Percentiles rank a stretch among this genome's conserved stretches.
Evolutionary conservation across 2,888 invertebrate genomes (phyloP).

Genomic region (Volucella zonaria): DNA sequence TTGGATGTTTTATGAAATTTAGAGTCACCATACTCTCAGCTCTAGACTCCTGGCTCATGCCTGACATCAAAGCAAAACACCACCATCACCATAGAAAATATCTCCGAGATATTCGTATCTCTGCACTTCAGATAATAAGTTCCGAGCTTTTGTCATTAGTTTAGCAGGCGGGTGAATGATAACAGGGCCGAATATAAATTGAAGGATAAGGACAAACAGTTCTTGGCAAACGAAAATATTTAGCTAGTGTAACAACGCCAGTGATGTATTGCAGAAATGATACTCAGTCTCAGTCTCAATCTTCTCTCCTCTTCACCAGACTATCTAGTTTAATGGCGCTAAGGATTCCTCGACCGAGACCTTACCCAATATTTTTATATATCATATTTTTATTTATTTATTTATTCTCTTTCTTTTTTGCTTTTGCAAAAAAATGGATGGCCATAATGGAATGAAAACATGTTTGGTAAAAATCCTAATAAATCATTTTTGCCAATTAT

Average conservation of each 20-base stretch:
- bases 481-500: slow-evolving; percentile 72
- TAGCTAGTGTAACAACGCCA: slow-evolving; percentile 31
- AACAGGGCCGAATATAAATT: slow-evolving; percentile 49
- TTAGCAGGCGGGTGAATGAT: slow-evolving; percentile 35
- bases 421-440: neutral
- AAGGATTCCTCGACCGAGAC: slow-evolving; percentile 48
- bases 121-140: slow-evolving; percentile 56
- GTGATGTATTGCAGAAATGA: slow-evolving; percentile 52
- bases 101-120: slow-evolving; percentile 10
- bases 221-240: slow-evolving; percentile 55
- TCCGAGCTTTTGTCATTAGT: slow-evolving; percentile 44
- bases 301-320: neutral
- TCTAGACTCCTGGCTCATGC: neutral
- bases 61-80: neutral
- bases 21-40: slow-evolving; percentile 9
- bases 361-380: slow-evolving; percentile 28
- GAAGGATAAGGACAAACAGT: slow-evolving; percentile 54
- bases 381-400: slow-evolving; percentile 10
- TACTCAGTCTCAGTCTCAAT: slow-evolving; percentile 1
- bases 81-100: slow-evolving; percentile 22
- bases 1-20: slow-evolving; percentile 34
- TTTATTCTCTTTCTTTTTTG: neutral
- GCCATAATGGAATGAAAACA: slow-evolving; percentile 69
- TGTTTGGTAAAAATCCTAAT: slow-evolving; percentile 58
- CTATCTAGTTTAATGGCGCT: slow-evolving; percentile 56